A percentile compares a stretch with the other conserved stretches of the same genome.
Conservation (phyloP, 2,888 invertebrate genomes). For the Loripinus fragilis region DNA sequence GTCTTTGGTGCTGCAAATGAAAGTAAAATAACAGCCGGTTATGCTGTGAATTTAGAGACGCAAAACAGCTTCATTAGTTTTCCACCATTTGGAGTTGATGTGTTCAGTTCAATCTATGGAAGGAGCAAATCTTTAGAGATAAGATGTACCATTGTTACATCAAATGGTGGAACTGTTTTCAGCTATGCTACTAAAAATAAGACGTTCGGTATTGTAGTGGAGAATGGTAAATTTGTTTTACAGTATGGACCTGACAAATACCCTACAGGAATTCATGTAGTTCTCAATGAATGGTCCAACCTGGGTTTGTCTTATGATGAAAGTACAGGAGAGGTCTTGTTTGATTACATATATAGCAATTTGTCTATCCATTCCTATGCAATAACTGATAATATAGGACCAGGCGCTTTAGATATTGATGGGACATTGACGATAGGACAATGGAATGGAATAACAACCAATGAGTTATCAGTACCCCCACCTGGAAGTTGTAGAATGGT, state of each 20-base stretch:
- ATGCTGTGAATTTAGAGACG: conserved; percentile 28
- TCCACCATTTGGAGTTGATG: conserved; percentile 36
- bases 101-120: conserved; percentile 1
- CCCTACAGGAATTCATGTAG: conserved; percentile 52
- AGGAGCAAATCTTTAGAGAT: conserved; percentile 28
- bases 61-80: conserved; percentile 34
- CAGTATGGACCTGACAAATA: conserved; percentile 41
- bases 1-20: conserved; percentile 32
- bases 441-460: conserved; percentile 39
- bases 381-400: neutral
- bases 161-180: conserved; percentile 36
- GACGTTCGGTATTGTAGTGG: conserved; percentile 44
- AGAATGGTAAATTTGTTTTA: conserved; percentile 38
- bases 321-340: conserved; percentile 28
- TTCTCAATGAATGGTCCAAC: conserved; percentile 62
- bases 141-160: conserved; percentile 37
- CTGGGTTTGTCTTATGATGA: conserved; percentile 49
- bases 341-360: conserved; percentile 39
- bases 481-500: neutral
- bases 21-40: conserved; percentile 33
- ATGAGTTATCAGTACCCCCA: neutral
- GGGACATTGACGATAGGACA: conserved; percentile 37
- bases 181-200: conserved; percentile 37
- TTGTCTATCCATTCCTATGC: neutral
- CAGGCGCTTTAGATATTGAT: neutral